Evolutionary conservation across 2,888 invertebrate species (phyloP).

Genomic region (Campoletis raptor): DNA sequence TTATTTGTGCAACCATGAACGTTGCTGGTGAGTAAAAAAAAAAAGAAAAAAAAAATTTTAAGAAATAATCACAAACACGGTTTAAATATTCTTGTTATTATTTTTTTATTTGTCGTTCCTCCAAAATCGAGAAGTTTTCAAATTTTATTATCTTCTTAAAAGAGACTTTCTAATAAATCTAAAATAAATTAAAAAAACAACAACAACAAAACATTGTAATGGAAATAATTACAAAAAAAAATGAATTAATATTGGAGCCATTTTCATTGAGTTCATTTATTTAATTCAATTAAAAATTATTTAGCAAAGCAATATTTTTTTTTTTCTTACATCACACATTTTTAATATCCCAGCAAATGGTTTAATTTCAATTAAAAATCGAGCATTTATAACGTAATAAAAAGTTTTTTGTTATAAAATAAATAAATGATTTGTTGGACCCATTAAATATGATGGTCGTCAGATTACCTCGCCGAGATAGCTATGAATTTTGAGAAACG

Average conservation of each 20-base stretch:
- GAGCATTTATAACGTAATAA: conserved; percentile 2
- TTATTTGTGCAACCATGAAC: conserved; percentile 80
- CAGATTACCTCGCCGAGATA: conserved; percentile 62
- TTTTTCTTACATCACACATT: not conserved
- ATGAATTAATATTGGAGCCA: not conserved
- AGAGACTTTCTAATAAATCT: not conserved
- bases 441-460: conserved; percentile 40
- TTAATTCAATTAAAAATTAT: too few relatives aligned
- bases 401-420: conserved; percentile 1
- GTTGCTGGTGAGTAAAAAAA: conserved; percentile 79
- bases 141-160: too few relatives aligned
- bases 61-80: not conserved
- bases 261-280: too few relatives aligned
- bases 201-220: not conserved
- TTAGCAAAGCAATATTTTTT: not conserved
- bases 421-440: not conserved
- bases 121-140: too few relatives aligned
- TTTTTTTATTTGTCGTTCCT: not conserved
- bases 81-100: not conserved
- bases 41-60: not conserved
- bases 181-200: too few relatives aligned
- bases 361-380: conserved; percentile 5
- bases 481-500: conserved; percentile 63
- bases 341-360: not conserved
- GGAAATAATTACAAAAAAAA: not conserved